A percentile compares a stretch with the other conserved stretches of the same genome.
phyloP scores from a whole-genome alignment of 2,888 invertebrate species.

The Linnaemya vulpina region DNA sequence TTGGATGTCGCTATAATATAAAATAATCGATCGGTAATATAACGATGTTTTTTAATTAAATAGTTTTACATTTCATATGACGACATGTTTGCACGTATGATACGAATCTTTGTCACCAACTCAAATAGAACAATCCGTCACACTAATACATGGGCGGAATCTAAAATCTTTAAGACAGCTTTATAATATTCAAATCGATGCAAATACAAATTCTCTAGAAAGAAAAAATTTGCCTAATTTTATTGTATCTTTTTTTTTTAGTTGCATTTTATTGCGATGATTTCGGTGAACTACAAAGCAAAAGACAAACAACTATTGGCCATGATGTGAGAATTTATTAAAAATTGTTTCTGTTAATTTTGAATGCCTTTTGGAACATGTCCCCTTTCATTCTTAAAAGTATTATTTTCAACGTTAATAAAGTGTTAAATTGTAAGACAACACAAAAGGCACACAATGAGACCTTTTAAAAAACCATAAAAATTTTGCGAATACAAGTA shows the following conservation, averaged over 20 bases:
- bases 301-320: not conserved
- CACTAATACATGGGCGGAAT: not conserved
- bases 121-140: no score
- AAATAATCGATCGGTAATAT: no score
- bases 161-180: not conserved
- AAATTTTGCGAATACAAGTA: slow-evolving; percentile 24
- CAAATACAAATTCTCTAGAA: slow-evolving; percentile 11
- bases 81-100: no score
- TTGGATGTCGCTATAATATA: no score
- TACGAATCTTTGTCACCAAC: no score
- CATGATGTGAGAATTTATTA: not conserved
- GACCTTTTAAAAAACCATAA: slow-evolving; percentile 63
- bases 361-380: slow-evolving; percentile 29
- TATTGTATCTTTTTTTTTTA: not conserved
- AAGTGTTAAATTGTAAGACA: slow-evolving; percentile 35
- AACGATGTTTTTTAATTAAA: no score
- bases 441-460: slow-evolving; percentile 4
- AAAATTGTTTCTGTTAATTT: slow-evolving; percentile 12
- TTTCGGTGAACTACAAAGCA: slow-evolving; percentile 19
- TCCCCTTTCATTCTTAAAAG: slow-evolving; percentile 30
- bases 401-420: slow-evolving; percentile 19
- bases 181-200: slow-evolving; percentile 19
- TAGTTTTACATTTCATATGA: no score
- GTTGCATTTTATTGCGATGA: slow-evolving; percentile 38
- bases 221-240: slow-evolving; percentile 3